Evolutionary conservation across 2,113 vertebrate species (phyloP).

Genomic region (Xenopus tropicalis): UCB_Xtro_10.0 CM004448.2:6657001-6657500

Average conservation of each 20-base stretch:
- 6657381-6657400: constrained; percentile 34
- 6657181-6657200: constrained; percentile 32
- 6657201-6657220: constrained; percentile 19
- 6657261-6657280: constrained; percentile 34
- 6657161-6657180: constrained; percentile 27
- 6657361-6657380: constrained; percentile 37
- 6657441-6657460: constrained; percentile 30
- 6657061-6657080: constrained; percentile 32
- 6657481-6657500: constrained; percentile 36
- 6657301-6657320: constrained; percentile 37
- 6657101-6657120: constrained; percentile 51
- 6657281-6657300: constrained; percentile 38
- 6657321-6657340: constrained; percentile 29
- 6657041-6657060: constrained; percentile 33
- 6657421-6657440: constrained; percentile 42
- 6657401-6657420: constrained; percentile 33
- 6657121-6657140: constrained; percentile 39
- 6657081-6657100: constrained; percentile 64
- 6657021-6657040: constrained; percentile 35
- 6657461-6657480: constrained; percentile 30
- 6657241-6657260: constrained; percentile 35
- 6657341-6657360: constrained; percentile 27
- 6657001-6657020: constrained; percentile 42
- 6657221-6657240: constrained; percentile 36
- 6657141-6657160: constrained; percentile 30